phyloP scores from a whole-genome alignment of 2,113 vertebrate genomes.

The Psophia crepitans region DNA sequence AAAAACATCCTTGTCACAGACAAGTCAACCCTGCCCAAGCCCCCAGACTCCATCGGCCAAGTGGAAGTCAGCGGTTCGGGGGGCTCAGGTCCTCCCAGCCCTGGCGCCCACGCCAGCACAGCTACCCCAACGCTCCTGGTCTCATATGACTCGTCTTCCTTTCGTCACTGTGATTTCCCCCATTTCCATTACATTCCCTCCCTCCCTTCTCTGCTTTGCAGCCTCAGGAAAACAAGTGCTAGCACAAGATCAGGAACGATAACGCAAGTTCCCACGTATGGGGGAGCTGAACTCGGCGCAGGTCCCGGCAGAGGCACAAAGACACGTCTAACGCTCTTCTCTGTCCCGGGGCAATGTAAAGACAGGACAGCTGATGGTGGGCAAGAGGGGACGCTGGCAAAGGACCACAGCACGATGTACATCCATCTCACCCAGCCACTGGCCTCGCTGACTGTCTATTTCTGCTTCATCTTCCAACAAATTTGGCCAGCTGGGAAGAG shows the following conservation, averaged over 20 bases:
- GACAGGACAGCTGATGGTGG: not conserved
- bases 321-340: rapidly evolving
- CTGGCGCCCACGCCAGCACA: not conserved
- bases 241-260: not conserved
- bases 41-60: not conserved
- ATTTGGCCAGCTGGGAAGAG: not conserved
- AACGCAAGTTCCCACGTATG: rapidly evolving
- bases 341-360: not conserved
- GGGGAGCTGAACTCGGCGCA: rapidly evolving
- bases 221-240: not conserved
- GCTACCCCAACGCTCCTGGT: rapidly evolving
- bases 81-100: too few relatives aligned
- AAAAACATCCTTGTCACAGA: not conserved
- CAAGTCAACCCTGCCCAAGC: not conserved
- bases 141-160: not conserved
- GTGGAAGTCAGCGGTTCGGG: not conserved
- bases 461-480: not conserved
- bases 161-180: not conserved
- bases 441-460: not conserved
- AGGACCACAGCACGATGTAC: not conserved
- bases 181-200: not conserved
- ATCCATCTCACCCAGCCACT: not conserved
- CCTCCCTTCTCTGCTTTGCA: not conserved
- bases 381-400: not conserved
- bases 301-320: not conserved